phyloP scores from a whole-genome alignment of 2,888 invertebrate species.

The Brachynemurus nebulosus region DNA sequence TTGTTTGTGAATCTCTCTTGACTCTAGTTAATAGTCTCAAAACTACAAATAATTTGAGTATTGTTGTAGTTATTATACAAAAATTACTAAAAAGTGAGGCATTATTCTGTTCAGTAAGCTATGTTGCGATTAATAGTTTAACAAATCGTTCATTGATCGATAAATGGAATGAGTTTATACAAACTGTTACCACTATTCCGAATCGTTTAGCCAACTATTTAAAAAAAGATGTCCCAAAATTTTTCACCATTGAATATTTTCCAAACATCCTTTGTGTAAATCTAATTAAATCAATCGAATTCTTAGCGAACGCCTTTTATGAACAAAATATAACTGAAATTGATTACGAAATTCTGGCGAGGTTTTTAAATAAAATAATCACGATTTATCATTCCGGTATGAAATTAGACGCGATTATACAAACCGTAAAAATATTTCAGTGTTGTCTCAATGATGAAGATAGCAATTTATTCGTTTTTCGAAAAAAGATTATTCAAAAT shows the following conservation, averaged over 20 bases:
- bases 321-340: slow-evolving; percentile 9
- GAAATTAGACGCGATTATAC: slow-evolving; percentile 33
- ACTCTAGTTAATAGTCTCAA: slow-evolving; percentile 36
- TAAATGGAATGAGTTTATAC: slow-evolving; percentile 40
- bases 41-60: slow-evolving; percentile 28
- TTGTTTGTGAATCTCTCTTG: slow-evolving; percentile 35
- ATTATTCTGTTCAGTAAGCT: slow-evolving; percentile 35
- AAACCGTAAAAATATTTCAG: slow-evolving; percentile 41
- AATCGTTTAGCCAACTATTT: slow-evolving; percentile 54
- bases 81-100: slow-evolving; percentile 41
- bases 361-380: slow-evolving; percentile 46
- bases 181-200: slow-evolving; percentile 51
- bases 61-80: slow-evolving; percentile 33
- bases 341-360: slow-evolving; percentile 34
- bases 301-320: slow-evolving; percentile 32
- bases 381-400: slow-evolving; percentile 38
- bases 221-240: slow-evolving; percentile 37
- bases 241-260: slow-evolving; percentile 43
- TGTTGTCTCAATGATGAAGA: slow-evolving; percentile 30
- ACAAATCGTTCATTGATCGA: slow-evolving; percentile 17
- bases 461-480: slow-evolving; percentile 29
- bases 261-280: slow-evolving; percentile 44
- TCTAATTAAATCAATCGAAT: slow-evolving; percentile 44
- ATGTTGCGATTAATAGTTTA: slow-evolving; percentile 10
- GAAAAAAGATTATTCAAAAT: slow-evolving; percentile 31